These are phyloP conservation scores for Lasiommata megera DNA, from an alignment of 2,888 invertebrate species.

Conservation along the genomic window DNA sequence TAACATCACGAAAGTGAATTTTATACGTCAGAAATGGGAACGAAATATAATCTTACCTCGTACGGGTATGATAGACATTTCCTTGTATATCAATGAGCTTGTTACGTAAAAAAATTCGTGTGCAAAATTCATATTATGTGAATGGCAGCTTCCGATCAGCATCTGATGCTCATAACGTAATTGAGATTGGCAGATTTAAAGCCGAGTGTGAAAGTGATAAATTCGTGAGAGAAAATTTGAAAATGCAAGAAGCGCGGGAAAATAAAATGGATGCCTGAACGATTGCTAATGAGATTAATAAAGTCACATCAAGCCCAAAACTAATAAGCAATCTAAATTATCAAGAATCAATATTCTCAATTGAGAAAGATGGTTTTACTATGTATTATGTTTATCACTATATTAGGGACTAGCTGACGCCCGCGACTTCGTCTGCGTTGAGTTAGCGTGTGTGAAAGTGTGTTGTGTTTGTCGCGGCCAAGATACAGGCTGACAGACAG, in stretches of 20 bases:
- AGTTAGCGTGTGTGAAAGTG: too few species aligned
- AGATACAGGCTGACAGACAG: too few species aligned
- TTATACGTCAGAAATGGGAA: not conserved
- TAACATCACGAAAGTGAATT: not conserved
- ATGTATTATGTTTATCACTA: too few species aligned
- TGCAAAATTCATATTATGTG: slow-evolving; percentile 12
- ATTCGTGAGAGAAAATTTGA: slow-evolving; percentile 20
- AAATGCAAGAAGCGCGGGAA: slow-evolving; percentile 3
- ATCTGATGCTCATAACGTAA: slow-evolving; percentile 50
- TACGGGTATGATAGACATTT: slow-evolving; percentile 4
- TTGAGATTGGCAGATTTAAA: slow-evolving; percentile 50
- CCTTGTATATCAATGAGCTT: slow-evolving; percentile 17
- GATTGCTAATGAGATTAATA: too few species aligned
- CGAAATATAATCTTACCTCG: not conserved
- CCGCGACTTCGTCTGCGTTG: too few species aligned
- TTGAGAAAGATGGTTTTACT: too few species aligned
- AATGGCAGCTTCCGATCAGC: slow-evolving; percentile 42
- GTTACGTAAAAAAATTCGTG: slow-evolving; percentile 17
- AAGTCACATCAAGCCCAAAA: too few species aligned
- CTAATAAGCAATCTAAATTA: too few species aligned
- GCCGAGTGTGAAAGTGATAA: slow-evolving; percentile 29
- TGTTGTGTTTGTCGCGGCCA: too few species aligned
- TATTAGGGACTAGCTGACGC: too few species aligned
- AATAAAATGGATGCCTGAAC: not conserved
- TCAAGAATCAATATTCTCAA: too few species aligned